Evolutionary conservation across 2,888 invertebrate genomes (phyloP).

Genomic region (Athripsodes cinereus): DNA sequence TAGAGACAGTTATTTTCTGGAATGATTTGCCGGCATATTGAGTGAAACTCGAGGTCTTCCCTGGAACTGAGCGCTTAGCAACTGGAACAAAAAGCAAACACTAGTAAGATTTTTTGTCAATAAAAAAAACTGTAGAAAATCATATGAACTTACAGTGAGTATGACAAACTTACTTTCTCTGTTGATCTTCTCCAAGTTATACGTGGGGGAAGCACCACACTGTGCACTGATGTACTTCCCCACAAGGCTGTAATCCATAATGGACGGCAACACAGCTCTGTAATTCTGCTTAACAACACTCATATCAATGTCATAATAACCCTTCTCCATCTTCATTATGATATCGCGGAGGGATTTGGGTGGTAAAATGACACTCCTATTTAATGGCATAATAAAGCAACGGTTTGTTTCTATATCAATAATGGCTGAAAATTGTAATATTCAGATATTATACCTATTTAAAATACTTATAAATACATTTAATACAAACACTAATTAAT

Average conservation of each 20-base stretch:
- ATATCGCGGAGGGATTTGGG: constrained; percentile 77
- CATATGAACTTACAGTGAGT: background rate
- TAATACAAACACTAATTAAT: background rate
- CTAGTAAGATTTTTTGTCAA: background rate
- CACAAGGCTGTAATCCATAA: constrained; percentile 56
- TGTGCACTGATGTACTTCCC: constrained; percentile 66
- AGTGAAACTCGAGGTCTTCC: constrained; percentile 39
- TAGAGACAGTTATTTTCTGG: constrained; percentile 66
- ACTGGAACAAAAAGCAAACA: constrained; percentile 34
- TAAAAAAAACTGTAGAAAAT: background rate
- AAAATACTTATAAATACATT: background rate
- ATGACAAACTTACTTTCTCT: constrained; percentile 47
- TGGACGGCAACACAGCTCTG: constrained; percentile 65
- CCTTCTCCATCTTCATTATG: constrained; percentile 70
- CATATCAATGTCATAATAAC: constrained; percentile 78
- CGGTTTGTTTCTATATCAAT: constrained; percentile 67
- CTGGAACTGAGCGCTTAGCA: constrained; percentile 49
- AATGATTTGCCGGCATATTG: constrained; percentile 73
- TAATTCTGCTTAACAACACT: constrained; percentile 69
- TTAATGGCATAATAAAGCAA: constrained; percentile 89
- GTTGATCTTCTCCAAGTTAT: constrained; percentile 63
- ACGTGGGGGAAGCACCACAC: constrained; percentile 66
- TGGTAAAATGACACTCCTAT: constrained; percentile 67
- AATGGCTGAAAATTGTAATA: constrained; percentile 54
- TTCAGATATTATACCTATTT: constrained; percentile 11